Evolutionary conservation across 2,797 vertebrate genomes (phyloP), one percentile per base, ranked within the genome.

Genomic region (Neosilurus mollespiculum): DNA sequence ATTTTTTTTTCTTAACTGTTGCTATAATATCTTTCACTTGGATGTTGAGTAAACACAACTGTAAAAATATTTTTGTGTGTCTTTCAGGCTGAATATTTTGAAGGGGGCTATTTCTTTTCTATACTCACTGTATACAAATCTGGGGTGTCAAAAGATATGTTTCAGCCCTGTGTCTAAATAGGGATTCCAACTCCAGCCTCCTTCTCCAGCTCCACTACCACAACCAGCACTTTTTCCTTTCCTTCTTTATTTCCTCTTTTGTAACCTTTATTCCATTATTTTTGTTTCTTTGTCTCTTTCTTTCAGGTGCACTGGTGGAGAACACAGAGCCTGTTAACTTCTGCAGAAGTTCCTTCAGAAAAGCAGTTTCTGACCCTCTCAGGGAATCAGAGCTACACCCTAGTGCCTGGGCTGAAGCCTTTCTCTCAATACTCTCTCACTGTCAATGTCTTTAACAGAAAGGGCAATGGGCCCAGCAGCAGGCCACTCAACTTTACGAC

Each of bases 351-450:
- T 81, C 93, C 95, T 86, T 91, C 94, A 43, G 94, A 96, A 82
- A 96, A 93, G 59, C 93, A 94, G 34, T 91, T 92, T 64, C 92
- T 97, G 80, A 92, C 91, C 0, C 96, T 98, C 87, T 86, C 92
- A 12, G 98, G 96, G 78, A 95, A 95, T 73, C 93, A 95, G 81
- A 95, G 86, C 30, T 92, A 92, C 0, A 96, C 93, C 86, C 93
- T 97, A 83, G 94, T 99, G 84, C 95, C 96, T 0, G 94, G 95
- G 6, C 93, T 99, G 1, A 92, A 95, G 16, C 95, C 98, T 30
- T 99, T 96, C 88, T 97, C 96, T 4, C 95, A 97, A 92, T 99
- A 98, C 93, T 93, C 22, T 34, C 91, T 99, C 82, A 96, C 93
- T 0, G 96, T 98, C 87, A 92, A 91, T 69, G 96, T 97, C 86